A percentile compares a stretch with the other conserved stretches of the same genome.
phyloP scores from a whole-genome alignment of 2,113 vertebrate species.

The Eolophus roseicapilla region DNA sequence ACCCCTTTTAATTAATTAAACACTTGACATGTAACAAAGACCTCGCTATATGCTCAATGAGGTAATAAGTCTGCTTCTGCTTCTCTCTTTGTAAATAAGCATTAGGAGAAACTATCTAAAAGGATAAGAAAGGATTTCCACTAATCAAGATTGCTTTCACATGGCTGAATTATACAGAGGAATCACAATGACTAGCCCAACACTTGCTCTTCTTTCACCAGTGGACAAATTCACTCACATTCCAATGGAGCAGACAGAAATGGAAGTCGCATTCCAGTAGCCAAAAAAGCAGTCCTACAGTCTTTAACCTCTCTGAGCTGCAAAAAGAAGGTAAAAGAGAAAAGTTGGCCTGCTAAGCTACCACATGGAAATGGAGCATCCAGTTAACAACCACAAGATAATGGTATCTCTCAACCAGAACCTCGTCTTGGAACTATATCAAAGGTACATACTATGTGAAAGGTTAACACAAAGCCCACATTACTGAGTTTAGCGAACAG shows the following conservation, averaged over 20 bases:
- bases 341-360: background rate
- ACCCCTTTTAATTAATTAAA: constrained; percentile 48
- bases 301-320: background rate
- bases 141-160: background rate
- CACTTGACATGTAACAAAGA: constrained; percentile 26
- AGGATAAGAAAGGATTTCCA: constrained; percentile 28
- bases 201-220: background rate
- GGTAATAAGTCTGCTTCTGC: constrained; percentile 1
- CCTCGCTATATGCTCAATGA: background rate
- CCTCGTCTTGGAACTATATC: background rate
- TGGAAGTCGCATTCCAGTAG: background rate
- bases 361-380: background rate
- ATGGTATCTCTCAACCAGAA: background rate
- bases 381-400: background rate
- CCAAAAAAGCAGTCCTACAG: background rate
- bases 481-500: background rate
- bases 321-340: background rate
- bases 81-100: constrained; percentile 20
- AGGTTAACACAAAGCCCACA: background rate
- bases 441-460: background rate
- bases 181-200: background rate
- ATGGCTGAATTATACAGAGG: background rate
- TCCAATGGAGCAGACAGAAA: background rate
- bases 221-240: background rate
- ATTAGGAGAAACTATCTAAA: background rate